These are phyloP conservation scores for Megalopta genalis DNA, from an alignment of 1,140 invertebrate genomes.

Conservation along the genomic window DNA sequence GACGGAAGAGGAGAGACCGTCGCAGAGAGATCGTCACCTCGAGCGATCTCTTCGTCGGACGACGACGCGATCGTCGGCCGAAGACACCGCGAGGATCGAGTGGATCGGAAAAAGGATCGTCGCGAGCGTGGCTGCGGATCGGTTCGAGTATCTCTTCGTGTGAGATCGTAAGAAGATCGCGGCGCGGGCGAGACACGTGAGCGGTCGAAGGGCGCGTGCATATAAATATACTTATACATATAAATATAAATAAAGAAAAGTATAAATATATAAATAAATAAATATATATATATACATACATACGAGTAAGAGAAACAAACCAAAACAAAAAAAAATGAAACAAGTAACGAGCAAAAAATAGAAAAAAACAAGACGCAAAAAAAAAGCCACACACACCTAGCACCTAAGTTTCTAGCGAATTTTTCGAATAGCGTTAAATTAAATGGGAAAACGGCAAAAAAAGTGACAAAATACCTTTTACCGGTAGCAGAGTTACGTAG, in stretches of 20 bases:
- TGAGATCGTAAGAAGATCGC: conserved; percentile 7
- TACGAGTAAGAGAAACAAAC: conserved; percentile 41
- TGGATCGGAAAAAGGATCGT: not conserved
- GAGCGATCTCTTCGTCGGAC: not conserved
- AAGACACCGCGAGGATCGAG: conserved; percentile 2
- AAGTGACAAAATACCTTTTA: conserved; percentile 53
- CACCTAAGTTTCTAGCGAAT: conserved; percentile 75
- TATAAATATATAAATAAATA: too few relatives aligned
- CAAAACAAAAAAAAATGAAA: conserved; percentile 11
- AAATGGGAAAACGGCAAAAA: conserved; percentile 36
- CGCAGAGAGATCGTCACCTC: too few relatives aligned
- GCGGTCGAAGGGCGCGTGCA: conserved; percentile 41
- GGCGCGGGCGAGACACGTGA: conserved; percentile 31
- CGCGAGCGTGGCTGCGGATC: conserved; percentile 10
- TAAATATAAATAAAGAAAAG: conserved; percentile 35
- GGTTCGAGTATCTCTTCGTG: conserved; percentile 19
- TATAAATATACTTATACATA: conserved; percentile 39
- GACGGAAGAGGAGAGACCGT: conserved; percentile 1
- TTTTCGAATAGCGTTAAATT: conserved; percentile 65
- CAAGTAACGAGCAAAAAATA: too few relatives aligned
- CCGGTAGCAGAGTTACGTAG: conserved; percentile 77
- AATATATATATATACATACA: conserved; percentile 44
- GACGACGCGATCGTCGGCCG: not conserved
- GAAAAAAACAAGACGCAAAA: too few relatives aligned
- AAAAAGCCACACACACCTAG: conserved; percentile 52